Evolutionary conservation across 35 echinoderm and acorn worm genomes (phyloP), one percentile per base, ranked within the genome.

Genomic region (Heliocidaris erythrogramma): DNA sequence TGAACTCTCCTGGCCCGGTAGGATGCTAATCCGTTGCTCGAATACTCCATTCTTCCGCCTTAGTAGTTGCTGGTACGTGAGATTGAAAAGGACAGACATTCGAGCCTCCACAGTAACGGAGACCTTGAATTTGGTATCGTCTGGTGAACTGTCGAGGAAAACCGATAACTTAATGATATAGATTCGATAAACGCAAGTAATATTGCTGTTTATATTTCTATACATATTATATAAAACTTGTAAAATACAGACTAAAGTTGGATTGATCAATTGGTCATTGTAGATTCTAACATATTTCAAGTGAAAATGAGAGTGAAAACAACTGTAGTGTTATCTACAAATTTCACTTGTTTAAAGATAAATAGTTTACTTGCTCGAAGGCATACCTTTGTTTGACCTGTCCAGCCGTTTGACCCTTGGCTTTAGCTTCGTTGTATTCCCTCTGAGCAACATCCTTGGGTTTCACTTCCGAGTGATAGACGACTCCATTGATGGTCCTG

Each of bases 41-140:
- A 96, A 98, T n/a, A 30, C 30, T 42, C 97, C 97, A n/a, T 95
- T 92, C 35, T 98, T 94, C 30, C 97, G 50, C 27, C 30, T 48
- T 12, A 98, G 94, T 7, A 98, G 95, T 71, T 98, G 94, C 85
- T 98, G 95, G 94, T 96, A 98, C 4, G 96, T 98, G 27, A 98
- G 92, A n/a, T 96, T 98, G 50, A 95, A 98, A 9, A 86, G 49
- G n/a, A 98, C 94, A 5, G 94, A 61, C 18, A 59, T 92, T 2
- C 13, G 6, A 27, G 88, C 52, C 85, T 85, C 94, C 14, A 98
- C 86, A 30, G 95, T 95, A 4, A 98, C 90, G 53, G 96, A 96
- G 27, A 98, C 94, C 16, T 60, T 50, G 60, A 98, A 98, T 30
- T 96, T 92, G 27, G 93, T 96, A 35, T 31, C 52, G 27, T 94